These are phyloP conservation scores for Atlantisia rogersi DNA, from an alignment of 2,113 vertebrate genomes.

Conservation along the genomic window DNA sequence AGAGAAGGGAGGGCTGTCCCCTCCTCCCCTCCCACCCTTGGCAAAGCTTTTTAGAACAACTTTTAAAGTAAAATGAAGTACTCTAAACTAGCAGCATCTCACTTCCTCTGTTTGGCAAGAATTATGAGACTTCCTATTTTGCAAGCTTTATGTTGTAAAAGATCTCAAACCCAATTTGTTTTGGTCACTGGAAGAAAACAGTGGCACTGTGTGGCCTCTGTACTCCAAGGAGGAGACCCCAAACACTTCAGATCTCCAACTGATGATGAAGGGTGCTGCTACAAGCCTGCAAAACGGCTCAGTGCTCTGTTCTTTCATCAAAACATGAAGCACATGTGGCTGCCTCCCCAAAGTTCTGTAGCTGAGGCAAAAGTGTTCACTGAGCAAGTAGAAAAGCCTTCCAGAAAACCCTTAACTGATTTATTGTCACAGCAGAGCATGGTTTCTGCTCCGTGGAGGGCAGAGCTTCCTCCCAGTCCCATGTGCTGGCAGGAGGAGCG, in stretches of 20 bases:
- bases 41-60: neutral
- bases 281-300: neutral
- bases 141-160: neutral
- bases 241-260: neutral
- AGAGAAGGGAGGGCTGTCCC: neutral
- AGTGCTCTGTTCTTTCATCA: neutral
- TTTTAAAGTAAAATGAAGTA: neutral
- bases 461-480: neutral
- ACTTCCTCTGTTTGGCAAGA: neutral
- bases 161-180: neutral
- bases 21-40: neutral
- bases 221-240: neutral
- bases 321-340: neutral
- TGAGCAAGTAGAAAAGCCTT: neutral
- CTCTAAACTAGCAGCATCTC: neutral
- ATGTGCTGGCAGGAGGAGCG: neutral
- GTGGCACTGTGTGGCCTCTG: no score
- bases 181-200: neutral
- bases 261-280: neutral
- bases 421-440: neutral
- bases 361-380: neutral
- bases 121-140: constrained; percentile 6
- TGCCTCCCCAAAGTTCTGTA: neutral
- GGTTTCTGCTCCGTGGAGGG: neutral
- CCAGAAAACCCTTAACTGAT: neutral